These are phyloP conservation scores for Hippoglossus hippoglossus DNA, from an alignment of 2,797 vertebrate species.

Conservation along the genomic window DNA sequence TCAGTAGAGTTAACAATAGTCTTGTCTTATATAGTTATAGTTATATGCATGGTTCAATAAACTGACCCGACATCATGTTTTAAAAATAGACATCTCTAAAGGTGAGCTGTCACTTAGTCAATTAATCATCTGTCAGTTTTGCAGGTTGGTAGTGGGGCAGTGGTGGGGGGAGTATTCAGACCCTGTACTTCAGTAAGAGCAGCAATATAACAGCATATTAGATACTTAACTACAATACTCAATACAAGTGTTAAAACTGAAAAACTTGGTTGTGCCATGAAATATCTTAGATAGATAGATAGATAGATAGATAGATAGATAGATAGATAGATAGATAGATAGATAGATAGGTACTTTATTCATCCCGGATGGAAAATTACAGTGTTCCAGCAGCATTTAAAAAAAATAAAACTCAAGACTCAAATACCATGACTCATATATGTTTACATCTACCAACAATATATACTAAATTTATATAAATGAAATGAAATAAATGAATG, in stretches of 20 bases:
- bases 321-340: too few relatives aligned
- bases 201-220: neutral
- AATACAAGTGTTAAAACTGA: neutral
- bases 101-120: neutral
- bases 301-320: too few relatives aligned
- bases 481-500: too few relatives aligned
- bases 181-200: neutral
- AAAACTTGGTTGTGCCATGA: too few relatives aligned
- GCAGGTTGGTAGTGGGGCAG: neutral
- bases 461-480: too few relatives aligned
- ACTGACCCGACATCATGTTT: neutral
- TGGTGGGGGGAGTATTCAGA: neutral
- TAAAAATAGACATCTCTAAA: neutral
- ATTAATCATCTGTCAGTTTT: neutral
- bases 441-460: too few relatives aligned
- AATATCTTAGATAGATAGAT: too few relatives aligned
- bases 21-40: slow-evolving; percentile 4
- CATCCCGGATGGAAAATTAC: too few relatives aligned
- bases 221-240: neutral
- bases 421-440: too few relatives aligned
- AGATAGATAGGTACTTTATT: too few relatives aligned
- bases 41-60: slow-evolving; percentile 20
- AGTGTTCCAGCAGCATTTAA: too few relatives aligned
- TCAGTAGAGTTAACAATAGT: slow-evolving; percentile 33
- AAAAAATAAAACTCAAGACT: too few relatives aligned